Percentiles rank a stretch among this genome's conserved stretches.
phyloP scores from a whole-genome alignment of 2,113 vertebrate genomes.

The Chunga burmeisteri region DNA sequence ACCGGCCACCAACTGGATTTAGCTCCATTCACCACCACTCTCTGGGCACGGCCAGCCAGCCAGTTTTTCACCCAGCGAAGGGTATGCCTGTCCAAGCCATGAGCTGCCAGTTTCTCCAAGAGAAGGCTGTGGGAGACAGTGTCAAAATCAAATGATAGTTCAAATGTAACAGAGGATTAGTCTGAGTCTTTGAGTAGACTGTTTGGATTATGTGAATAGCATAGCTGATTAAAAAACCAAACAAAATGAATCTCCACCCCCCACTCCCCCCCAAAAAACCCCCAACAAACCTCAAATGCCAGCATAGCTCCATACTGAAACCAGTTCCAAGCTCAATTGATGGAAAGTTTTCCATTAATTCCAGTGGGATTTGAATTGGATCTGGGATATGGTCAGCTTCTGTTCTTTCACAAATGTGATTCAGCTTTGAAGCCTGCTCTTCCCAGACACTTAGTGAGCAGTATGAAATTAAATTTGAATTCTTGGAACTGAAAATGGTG shows the following conservation, averaged over 20 bases:
- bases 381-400: background rate
- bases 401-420: background rate
- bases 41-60: too few relatives aligned
- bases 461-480: background rate
- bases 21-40: too few relatives aligned
- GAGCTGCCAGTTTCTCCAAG: too few relatives aligned
- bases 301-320: background rate
- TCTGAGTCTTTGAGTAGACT: background rate
- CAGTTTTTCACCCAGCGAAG: too few relatives aligned
- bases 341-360: conserved; percentile 17
- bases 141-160: background rate
- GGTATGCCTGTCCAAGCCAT: too few relatives aligned
- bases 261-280: background rate
- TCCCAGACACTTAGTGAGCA: background rate
- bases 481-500: background rate
- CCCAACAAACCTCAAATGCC: background rate
- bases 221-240: background rate
- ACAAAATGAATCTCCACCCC: background rate
- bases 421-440: background rate
- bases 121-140: too few relatives aligned
- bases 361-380: background rate
- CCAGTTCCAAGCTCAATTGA: background rate
- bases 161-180: background rate
- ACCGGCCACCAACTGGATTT: too few relatives aligned
- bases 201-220: background rate